phyloP scores from a whole-genome alignment of 2,888 invertebrate species.

The Empis stercorea region DNA sequence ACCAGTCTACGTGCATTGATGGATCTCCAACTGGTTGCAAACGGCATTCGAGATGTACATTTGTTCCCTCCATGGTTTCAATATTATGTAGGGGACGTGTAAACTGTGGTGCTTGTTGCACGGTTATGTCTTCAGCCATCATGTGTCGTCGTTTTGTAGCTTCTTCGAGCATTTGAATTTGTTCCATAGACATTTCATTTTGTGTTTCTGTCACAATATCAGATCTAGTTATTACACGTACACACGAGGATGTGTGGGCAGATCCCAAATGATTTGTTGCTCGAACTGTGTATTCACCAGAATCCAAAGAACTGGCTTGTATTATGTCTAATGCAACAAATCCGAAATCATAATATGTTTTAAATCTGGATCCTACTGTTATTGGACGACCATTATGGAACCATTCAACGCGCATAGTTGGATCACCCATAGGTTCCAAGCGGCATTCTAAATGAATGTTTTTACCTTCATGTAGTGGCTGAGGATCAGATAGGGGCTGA shows the following conservation, averaged over 20 bases:
- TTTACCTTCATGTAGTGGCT: conserved; percentile 73
- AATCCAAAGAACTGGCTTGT: conserved; percentile 84
- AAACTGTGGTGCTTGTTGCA: conserved; percentile 77
- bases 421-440: conserved; percentile 89
- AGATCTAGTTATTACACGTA: conserved; percentile 69
- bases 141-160: conserved; percentile 56
- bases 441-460: conserved; percentile 86
- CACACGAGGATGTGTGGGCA: conserved; percentile 82
- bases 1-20: conserved; percentile 93
- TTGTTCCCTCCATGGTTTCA: conserved; percentile 80
- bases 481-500: conserved; percentile 76
- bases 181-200: conserved; percentile 82
- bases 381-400: conserved; percentile 85
- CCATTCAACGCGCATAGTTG: conserved; percentile 92
- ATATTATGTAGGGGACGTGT: conserved; percentile 77
- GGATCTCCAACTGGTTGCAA: conserved; percentile 83
- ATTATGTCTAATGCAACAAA: conserved; percentile 93
- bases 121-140: conserved; percentile 66
- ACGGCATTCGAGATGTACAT: conserved; percentile 84
- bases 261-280: conserved; percentile 89
- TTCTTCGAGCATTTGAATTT: conserved; percentile 83
- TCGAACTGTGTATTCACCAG: conserved; percentile 87
- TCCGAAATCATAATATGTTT: conserved; percentile 93
- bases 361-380: conserved; percentile 83
- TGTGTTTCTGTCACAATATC: conserved; percentile 80